Base-by-base conservation (phyloP, 1,140 invertebrate species). In the Papilio xuthus region DNA sequence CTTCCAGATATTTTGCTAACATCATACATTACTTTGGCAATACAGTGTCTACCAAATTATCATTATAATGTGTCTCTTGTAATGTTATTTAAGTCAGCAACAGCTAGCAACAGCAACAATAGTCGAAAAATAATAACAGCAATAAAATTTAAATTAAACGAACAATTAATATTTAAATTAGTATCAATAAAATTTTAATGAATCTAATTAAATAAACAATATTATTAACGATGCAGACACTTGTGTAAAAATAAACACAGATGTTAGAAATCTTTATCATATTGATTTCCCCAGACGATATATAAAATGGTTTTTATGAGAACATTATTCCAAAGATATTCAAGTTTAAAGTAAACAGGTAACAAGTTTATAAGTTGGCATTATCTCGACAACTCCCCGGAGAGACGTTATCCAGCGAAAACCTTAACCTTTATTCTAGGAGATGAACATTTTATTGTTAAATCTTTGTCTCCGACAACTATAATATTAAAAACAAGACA, bases 271-370 rank as follows among this genome's bases (percentile, higher is more conserved):
- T 26, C 56, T 60, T 60, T 32, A 67, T 18, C 23, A 67, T 15
- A 26, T 28, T 28, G 60, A 28, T 67, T 28, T 28, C 60, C 60
- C 56, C 56, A 60, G 60, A 18, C 26, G 60, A 13, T 4, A 8
- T 15, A 32, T 67, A 7, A 67, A 67, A 28, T 67, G n/a, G 23
- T 28, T 28, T 67, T 67, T 67, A 67, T 32, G 60, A 26, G 26
- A 28, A 67, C 26, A 32, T 32, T 67, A 67, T 18, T 28, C 26
- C 13, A 13, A 67, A 67, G 12, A 67, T 15, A 28, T 67, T 67
- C 13, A 67, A 67, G 60, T 67, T 67, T 28, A 18, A 67, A 67
- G 60, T 28, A 67, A 67, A 67, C 60, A 67, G 60, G 60, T 67
- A 67, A 67, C 26, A 67, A 67, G 60, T 67, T 67, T 67, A 23